Evolutionary conservation across 2,888 invertebrate species (phyloP).

Genomic region (Drosophila affinis): DNA sequence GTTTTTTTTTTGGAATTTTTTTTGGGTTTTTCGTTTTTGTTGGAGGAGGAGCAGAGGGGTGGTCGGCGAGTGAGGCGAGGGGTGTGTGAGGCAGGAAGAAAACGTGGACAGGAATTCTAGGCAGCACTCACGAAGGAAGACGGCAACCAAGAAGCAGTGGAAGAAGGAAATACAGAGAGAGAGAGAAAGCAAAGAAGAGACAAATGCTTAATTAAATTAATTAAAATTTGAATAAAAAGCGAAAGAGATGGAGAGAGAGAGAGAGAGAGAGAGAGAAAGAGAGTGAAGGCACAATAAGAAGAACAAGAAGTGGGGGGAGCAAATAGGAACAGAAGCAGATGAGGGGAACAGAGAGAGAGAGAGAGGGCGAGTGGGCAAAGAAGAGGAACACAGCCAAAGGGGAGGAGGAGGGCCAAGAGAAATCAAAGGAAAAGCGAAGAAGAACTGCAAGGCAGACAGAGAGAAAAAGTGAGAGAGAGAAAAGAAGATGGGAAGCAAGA

Average conservation of each 20-base stretch:
- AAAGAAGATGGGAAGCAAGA: neutral
- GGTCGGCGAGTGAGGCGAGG: neutral
- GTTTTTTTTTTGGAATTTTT: neutral
- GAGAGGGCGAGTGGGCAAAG: neutral
- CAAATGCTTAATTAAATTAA: constrained; percentile 51
- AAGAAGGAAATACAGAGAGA: neutral
- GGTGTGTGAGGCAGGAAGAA: constrained; percentile 7
- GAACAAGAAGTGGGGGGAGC: neutral
- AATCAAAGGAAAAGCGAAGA: neutral
- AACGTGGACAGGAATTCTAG: constrained; percentile 20
- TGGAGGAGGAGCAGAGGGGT: neutral
- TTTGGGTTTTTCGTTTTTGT: neutral
- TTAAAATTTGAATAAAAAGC: constrained; percentile 58
- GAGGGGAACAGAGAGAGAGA: neutral
- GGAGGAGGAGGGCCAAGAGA: too few relatives aligned
- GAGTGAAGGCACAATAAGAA: neutral
- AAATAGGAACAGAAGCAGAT: neutral
- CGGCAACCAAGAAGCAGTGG: neutral
- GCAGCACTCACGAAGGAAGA: neutral
- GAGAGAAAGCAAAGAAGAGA: neutral
- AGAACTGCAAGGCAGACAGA: neutral
- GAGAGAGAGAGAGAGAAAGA: neutral
- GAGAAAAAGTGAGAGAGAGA: neutral
- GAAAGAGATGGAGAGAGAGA: neutral
- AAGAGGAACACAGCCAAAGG: neutral